A percentile compares a stretch with the other conserved stretches of the same genome.
Evolutionary conservation across 2,797 vertebrate genomes (phyloP).

Genomic region (Karalla daura): DNA sequence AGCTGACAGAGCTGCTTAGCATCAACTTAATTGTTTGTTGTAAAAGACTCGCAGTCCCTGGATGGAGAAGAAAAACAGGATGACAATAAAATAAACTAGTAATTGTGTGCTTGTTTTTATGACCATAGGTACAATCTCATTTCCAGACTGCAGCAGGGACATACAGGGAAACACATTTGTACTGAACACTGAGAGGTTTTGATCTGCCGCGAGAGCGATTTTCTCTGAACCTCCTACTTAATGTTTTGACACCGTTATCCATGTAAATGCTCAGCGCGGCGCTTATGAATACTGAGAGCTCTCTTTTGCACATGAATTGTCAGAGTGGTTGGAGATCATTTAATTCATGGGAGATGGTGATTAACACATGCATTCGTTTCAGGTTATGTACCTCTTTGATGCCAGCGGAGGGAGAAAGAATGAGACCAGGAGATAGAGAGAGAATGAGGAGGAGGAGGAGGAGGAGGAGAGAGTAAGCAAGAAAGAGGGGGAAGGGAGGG

Average conservation of each 20-base stretch:
- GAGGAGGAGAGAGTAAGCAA: conserved; percentile 15
- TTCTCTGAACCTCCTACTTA: conserved; percentile 79
- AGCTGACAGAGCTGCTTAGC: neutral
- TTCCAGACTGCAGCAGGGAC: conserved; percentile 29
- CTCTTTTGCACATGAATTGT: conserved; percentile 70
- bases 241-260: conserved; percentile 76
- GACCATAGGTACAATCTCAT: conserved; percentile 29
- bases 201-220: conserved; percentile 65
- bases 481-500: conserved; percentile 26
- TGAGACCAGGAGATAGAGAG: conserved; percentile 24
- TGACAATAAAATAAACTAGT: neutral
- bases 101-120: conserved; percentile 22
- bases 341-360: conserved; percentile 76
- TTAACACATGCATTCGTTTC: conserved; percentile 77
- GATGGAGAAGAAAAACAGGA: neutral
- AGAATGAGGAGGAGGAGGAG: conserved; percentile 3
- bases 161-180: conserved; percentile 42
- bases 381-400: conserved; percentile 76
- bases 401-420: conserved; percentile 36
- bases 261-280: conserved; percentile 66
- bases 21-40: neutral
- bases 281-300: conserved; percentile 72
- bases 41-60: conserved; percentile 1
- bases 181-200: conserved; percentile 56
- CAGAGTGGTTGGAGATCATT: conserved; percentile 73